Base-by-base conservation (phyloP, 1,140 invertebrate species). In the Nymphalis io region DNA sequence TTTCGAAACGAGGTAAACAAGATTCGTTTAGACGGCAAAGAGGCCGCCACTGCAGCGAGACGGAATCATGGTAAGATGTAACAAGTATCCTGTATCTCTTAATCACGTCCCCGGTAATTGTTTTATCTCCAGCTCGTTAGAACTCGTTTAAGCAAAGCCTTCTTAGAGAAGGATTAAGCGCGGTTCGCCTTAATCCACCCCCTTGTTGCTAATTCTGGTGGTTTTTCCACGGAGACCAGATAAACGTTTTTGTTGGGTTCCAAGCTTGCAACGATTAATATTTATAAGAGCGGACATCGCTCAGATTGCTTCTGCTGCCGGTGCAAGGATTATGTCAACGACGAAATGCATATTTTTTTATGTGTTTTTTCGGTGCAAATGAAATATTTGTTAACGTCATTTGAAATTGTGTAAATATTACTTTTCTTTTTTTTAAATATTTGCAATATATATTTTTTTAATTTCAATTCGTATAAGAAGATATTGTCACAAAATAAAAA, bases 111-210 rank as follows among this genome's bases (percentile, higher is more conserved):
- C 78, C 80, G 79, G 85, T 91, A 91, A 91, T 91, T 91, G 89
- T 91, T 91, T 91, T 91, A 91, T 91, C 89, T 89, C 85, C 84
- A 89, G 89, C 87, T 91, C 88, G 89, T 91, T 91, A 91, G 89
- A 88, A 91, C 87, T 91, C 89, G 88, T 90, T 91, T 91, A 90
- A 91, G 89, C 84, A 91, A 90, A 91, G 89, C 87, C 89, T 89
- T 89, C 89, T 91, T 91, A 91, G 86, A 84, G 88, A 88, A 89
- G 88, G 89, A 91, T 91, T 91, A 90, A 88, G 84, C 87, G 89
- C 84, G 88, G 88, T 85, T 86, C 84, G 83, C 86, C 84, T 84
- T 89, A 90, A 91, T 90, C 88, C 85, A 85, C 82, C 88, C 87
- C 86, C 81, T n/a, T 80, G 81, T 83, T 86, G 88, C 88, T 91